Base-by-base conservation (phyloP, 2,888 invertebrate genomes). In the Graphium colonna region DNA sequence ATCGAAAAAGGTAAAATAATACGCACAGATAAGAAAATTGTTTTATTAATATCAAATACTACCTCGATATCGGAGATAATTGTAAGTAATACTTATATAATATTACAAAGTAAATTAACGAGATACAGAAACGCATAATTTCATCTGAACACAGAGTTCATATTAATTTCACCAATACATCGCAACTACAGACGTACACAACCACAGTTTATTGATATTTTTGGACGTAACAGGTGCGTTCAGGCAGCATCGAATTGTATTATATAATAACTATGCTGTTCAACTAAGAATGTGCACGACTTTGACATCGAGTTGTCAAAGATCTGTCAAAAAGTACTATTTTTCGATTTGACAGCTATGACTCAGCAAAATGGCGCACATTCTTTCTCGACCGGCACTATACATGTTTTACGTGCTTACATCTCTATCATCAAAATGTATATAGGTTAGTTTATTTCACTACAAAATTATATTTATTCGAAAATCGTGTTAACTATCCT, bases 1-100 rank as follows among this genome's bases (percentile, higher is more conserved):
- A n/a, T n/a, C n/a, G n/a, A n/a, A n/a, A n/a, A n/a, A n/a, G n/a
- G n/a, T n/a, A 10, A 33, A 33, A 60, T 62, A 57, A 58, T 68
- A 55, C 59, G 26, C 28, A 42, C 10, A 28, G 18, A 52, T 63
- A 64, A 63, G 59, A 71, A 64, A 68, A 64, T 65, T 58, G 58
- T 69, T 73, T 74, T 71, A 73, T 67, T 71, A 57, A 71, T 67
- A 69, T 66, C 61, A 71, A 70, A 71, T 59, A 60, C 64, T 71
- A 73, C 67, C 60, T 61, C 62, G 62, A 69, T 65, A 68, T 62
- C 58, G 63, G 65, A 58, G 64, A 63, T 64, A 67, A 58, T 61
- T 55, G 39, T 51, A 44, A 71, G 63, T 73, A 69, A 68, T 69
- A 69, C 67, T 69, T 68, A 71, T n/a, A n/a, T 59, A 52, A 56